phyloP scores from a whole-genome alignment of 2,888 invertebrate genomes.

The Lysandra coridon region DNA sequence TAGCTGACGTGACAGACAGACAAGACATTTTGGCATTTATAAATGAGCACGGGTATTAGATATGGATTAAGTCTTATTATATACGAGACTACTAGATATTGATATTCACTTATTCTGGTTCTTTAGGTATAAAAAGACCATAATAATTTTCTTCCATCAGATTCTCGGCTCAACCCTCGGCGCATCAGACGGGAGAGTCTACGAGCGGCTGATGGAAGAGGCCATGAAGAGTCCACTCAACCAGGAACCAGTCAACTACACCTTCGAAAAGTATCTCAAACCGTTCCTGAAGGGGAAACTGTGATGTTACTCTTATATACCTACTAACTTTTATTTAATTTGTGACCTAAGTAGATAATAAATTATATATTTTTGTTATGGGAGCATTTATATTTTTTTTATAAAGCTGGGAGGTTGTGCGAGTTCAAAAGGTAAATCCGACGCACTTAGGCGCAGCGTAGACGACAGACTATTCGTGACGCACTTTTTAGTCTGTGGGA shows the following conservation, averaged over 20 bases:
- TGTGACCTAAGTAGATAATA: background rate
- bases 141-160: no score
- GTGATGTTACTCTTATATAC: background rate
- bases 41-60: no score
- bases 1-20: no score
- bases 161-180: constrained; percentile 12
- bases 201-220: constrained; percentile 76
- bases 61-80: no score
- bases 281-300: constrained; percentile 29
- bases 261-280: constrained; percentile 85
- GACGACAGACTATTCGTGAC: no score
- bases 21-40: no score
- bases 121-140: no score
- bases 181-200: background rate
- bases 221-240: constrained; percentile 90
- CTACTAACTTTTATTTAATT: background rate
- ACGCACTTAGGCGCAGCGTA: no score
- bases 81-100: no score
- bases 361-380: constrained; percentile 10
- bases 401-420: background rate
- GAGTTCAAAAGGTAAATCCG: background rate
- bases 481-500: no score
- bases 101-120: no score
- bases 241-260: constrained; percentile 86
- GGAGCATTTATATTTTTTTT: background rate